phyloP scores from a whole-genome alignment of 2,113 vertebrate species.

The Zosterops lateralis region DNA sequence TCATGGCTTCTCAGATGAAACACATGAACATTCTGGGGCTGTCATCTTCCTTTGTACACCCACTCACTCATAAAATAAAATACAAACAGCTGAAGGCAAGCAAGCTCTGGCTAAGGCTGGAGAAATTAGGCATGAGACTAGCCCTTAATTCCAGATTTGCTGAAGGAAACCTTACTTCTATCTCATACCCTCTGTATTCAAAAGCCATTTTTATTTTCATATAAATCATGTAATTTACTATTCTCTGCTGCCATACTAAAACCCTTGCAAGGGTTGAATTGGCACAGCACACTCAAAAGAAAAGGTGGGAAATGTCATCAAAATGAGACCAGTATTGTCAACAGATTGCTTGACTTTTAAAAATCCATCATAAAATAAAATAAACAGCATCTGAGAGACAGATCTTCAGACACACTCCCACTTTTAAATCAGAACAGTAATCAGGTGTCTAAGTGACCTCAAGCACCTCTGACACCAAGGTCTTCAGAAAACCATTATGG shows the following conservation, averaged over 20 bases:
- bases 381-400: background rate
- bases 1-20: background rate
- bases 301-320: constrained; percentile 17
- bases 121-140: background rate
- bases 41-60: background rate
- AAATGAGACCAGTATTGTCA: background rate
- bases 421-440: background rate
- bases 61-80: constrained; percentile 30
- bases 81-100: background rate
- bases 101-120: background rate
- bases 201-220: constrained; percentile 14
- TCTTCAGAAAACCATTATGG: background rate
- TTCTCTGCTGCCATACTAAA: constrained; percentile 3
- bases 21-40: background rate
- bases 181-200: constrained; percentile 39
- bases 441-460: background rate
- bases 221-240: background rate
- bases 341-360: background rate
- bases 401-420: background rate
- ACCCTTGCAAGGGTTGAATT: background rate
- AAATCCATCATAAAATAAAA: constrained; percentile 19
- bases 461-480: background rate
- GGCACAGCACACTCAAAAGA: background rate
- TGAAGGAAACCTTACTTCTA: constrained; percentile 44
- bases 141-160: constrained; percentile 8